Percentiles rank a stretch among this genome's conserved stretches.
These are phyloP conservation scores for Celastrina argiolus DNA, from an alignment of 2,888 invertebrate genomes.

Conservation along the genomic window DNA sequence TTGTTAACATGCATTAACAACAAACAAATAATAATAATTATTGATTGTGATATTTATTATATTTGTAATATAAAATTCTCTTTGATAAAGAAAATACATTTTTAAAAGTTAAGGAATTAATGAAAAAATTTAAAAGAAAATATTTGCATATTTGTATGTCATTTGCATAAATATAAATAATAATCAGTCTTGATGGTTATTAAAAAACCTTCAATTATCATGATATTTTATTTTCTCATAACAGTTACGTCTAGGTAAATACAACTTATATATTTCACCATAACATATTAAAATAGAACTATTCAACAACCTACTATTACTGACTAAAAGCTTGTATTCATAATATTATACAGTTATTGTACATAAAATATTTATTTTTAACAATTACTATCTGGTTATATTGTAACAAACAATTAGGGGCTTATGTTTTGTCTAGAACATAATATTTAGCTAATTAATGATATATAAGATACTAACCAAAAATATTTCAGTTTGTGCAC, in stretches of 20 bases:
- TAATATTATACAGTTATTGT: conserved; percentile 61
- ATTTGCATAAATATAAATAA: background rate
- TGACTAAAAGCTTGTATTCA: conserved; percentile 61
- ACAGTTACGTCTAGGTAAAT: conserved; percentile 43
- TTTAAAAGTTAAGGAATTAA: no score
- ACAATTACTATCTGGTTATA: conserved; percentile 54
- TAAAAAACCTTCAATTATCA: conserved; percentile 29
- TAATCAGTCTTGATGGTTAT: background rate
- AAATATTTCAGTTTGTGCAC: background rate
- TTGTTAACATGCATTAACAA: no score
- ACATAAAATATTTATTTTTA: conserved; percentile 52
- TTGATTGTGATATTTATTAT: background rate
- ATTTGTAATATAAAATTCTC: background rate
- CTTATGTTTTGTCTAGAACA: conserved; percentile 15
- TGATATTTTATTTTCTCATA: conserved; percentile 52
- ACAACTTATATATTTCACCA: conserved; percentile 41
- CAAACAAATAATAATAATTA: no score
- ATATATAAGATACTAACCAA: background rate
- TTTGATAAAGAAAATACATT: no score
- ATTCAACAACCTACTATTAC: conserved; percentile 54
- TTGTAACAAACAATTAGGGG: conserved; percentile 40
- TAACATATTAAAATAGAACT: conserved; percentile 49
- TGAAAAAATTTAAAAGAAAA: no score
- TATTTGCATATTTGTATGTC: no score
- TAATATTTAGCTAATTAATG: background rate